Evolutionary conservation across 2,113 vertebrate genomes (phyloP), one percentile per base, ranked within the genome.

Genomic region (Xiphias gladius): DNA sequence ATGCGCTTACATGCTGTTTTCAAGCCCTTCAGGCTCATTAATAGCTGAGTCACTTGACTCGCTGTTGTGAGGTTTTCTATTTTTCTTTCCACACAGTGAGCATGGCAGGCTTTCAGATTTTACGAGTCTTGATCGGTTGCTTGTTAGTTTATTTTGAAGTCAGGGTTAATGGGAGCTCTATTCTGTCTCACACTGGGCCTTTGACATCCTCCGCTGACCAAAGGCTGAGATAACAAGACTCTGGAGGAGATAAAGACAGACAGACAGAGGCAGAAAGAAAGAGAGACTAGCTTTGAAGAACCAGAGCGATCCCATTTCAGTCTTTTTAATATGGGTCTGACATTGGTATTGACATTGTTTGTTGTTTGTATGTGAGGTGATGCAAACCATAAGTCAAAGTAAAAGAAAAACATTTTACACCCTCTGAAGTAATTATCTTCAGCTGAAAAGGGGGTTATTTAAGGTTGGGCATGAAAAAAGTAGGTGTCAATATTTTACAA

Each of bases 61-160:
- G 59, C 62, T 9, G 62, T 37, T 41, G 46, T 71, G n/a, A 17
- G 12, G 1, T 39, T 64, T 68, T 48, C 20, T 46, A 1, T 16
- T 35, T 37, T 22, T 17, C 54, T 24, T 37, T 32, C 17, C 43
- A 22, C 64, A 37, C 65, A 32, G 52, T 55, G 66, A 77, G 62
- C 48, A 55, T 24, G 67, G 32, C 58, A 46, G 62, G 46, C 77
- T 65, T 72, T 80, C 72, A 79, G 64, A 79, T 43, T 72, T 75
- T 20, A 55, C 61, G 52, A 4, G 58, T 35, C 76, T 50, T 20
- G 65, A 69, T 70, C 58, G 58, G 74, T 32, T 76, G 83, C 88
- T 90, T 88, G 89, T 87, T 90, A 76, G 81, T 78, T 84, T 87
- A 79, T 90, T 87, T 86, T 87, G 88, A 86, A 89, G 85, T 66